A percentile compares a stretch with the other conserved stretches of the same genome.
phyloP scores from a whole-genome alignment of 2,797 vertebrate species.

The Australoheros facetus region DNA sequence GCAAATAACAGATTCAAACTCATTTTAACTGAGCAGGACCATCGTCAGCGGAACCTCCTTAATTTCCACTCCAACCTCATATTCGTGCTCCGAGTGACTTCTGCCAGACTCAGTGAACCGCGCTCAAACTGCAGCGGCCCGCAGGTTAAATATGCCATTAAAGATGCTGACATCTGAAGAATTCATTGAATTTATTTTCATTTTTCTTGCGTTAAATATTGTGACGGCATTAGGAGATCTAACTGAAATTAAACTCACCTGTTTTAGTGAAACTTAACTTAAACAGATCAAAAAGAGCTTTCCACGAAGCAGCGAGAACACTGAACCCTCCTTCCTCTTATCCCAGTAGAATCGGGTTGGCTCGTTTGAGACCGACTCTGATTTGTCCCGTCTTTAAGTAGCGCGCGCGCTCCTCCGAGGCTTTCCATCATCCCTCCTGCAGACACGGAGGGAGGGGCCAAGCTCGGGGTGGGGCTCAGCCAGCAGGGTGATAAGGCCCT shows the following conservation, averaged over 20 bases:
- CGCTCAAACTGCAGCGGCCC: background rate
- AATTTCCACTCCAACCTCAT: background rate
- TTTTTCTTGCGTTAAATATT: background rate
- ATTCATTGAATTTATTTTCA: background rate
- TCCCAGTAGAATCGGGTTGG: background rate
- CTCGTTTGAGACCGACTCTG: background rate
- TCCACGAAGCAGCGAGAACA: background rate
- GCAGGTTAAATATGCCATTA: background rate
- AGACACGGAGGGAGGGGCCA: background rate
- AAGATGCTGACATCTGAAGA: background rate
- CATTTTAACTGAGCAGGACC: background rate
- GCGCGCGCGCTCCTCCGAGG: constrained; percentile 10
- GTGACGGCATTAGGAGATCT: background rate
- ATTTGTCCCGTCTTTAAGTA: background rate
- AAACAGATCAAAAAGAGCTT: background rate
- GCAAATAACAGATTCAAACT: background rate
- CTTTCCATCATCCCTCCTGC: constrained; percentile 12
- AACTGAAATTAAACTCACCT: constrained; percentile 25
- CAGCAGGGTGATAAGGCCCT: background rate
- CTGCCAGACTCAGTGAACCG: background rate
- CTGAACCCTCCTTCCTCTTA: background rate
- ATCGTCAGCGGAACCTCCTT: background rate
- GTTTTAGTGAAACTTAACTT: background rate
- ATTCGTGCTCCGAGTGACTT: too few relatives aligned
- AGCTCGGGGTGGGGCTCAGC: background rate